Base-by-base conservation (phyloP, 2,888 invertebrate genomes). In the Diarsia rubi region DNA sequence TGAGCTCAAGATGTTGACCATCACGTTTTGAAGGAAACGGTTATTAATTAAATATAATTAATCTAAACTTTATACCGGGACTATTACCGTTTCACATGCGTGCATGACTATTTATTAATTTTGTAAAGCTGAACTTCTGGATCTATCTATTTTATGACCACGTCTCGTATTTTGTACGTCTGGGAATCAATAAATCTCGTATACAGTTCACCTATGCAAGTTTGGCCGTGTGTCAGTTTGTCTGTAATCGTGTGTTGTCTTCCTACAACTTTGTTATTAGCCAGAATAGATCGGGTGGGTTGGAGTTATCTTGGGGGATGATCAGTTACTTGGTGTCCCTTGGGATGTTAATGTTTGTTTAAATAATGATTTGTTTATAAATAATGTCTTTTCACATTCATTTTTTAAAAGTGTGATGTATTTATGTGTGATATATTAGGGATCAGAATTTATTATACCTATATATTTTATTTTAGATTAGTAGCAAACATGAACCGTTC, bases 111-210 rank as follows among this genome's bases (percentile, higher is more conserved):
- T 24, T 44, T 11, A 11, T 21, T 12, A 2, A 6, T 31, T 31
- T 9, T 14, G 0, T 31, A 5, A 0, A 47, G n/a, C 3, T 9
- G 1, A 21, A 21, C n/a, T 77, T 64, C 63, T 77, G 80, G 9
- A 2, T 0, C 0, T 49, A 3, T 19, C 1, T 12, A 21, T 14
- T 44, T 14, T 4, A 21, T 64, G 31, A 2, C 19, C 44, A 77
- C 74, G 71, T 62, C 27, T 74, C 69, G 69, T 57, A 76, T 74
- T 82, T 83, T 78, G 81, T 85, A 81, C 79, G n/a, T 79, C 60
- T 79, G 83, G 83, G 81, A 86, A 84, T 84, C 88, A 86, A 88
- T 88, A 82, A 79, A 88, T 88, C 86, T 83, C 72, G 87, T 86
- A 88, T 88, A 88, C 86, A 69, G 81, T 75, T 73, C 84, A 81